Conservation (phyloP, 2,888 invertebrate genomes). For the Metalampra italica region DNA sequence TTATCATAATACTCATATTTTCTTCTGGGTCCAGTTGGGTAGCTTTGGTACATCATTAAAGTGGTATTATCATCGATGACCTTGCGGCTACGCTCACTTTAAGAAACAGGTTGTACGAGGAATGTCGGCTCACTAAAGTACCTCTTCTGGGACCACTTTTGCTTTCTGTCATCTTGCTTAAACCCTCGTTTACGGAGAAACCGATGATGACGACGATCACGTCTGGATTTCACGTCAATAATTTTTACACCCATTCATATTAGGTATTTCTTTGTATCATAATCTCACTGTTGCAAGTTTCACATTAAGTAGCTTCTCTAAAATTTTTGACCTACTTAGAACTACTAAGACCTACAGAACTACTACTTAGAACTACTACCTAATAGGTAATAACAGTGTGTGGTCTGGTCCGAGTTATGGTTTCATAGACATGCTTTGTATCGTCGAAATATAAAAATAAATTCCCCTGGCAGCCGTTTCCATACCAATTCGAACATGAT, state of each 20-base stretch:
- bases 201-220: slow-evolving; percentile 2
- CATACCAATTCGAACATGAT: too few relatives aligned
- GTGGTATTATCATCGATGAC: slow-evolving; percentile 49
- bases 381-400: too few relatives aligned
- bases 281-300: too few relatives aligned
- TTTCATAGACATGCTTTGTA: too few relatives aligned
- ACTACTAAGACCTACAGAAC: too few relatives aligned
- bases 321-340: not conserved
- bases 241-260: not conserved
- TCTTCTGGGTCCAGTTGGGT: slow-evolving; percentile 6
- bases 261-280: too few relatives aligned
- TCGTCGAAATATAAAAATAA: too few relatives aligned
- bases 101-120: slow-evolving; percentile 51
- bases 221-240: slow-evolving; percentile 2
- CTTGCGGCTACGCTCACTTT: slow-evolving; percentile 58
- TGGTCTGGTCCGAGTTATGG: too few relatives aligned
- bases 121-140: slow-evolving; percentile 32
- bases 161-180: slow-evolving; percentile 32
- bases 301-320: not conserved
- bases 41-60: slow-evolving; percentile 24
- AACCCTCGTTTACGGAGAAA: slow-evolving; percentile 19
- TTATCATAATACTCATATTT: not conserved
- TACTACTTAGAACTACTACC: too few relatives aligned
- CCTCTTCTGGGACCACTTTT: slow-evolving; percentile 32
- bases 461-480: too few relatives aligned